These are phyloP conservation scores for Leptoteleia sp. DNA, from an alignment of 1,140 invertebrate species.

Conservation along the genomic window DNA sequence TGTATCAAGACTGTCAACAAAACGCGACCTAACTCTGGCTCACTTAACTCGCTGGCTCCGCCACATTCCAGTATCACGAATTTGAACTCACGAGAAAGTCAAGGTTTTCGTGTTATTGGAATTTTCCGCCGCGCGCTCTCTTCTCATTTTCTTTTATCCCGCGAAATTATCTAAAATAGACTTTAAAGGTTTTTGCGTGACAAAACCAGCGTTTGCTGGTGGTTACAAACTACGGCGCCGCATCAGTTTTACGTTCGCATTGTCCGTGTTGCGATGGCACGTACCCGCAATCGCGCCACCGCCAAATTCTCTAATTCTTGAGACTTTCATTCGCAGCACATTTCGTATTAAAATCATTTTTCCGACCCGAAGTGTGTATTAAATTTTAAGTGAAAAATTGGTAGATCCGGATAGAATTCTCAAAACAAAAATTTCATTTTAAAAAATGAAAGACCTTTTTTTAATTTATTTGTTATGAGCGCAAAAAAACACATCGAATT, in stretches of 20 bases:
- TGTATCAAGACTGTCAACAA: slow-evolving; percentile 38
- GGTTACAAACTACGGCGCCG: slow-evolving; percentile 11
- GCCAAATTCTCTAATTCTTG: slow-evolving; percentile 15
- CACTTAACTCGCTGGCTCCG: too few species aligned
- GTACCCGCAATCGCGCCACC: slow-evolving; percentile 16
- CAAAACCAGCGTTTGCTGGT: slow-evolving; percentile 9
- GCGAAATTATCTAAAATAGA: slow-evolving; percentile 45
- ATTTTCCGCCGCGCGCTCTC: slow-evolving; percentile 20
- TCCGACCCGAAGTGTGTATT: not conserved
- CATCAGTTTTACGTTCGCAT: slow-evolving; percentile 23
- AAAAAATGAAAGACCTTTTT: too few species aligned
- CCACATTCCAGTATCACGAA: too few species aligned
- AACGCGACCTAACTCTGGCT: too few species aligned
- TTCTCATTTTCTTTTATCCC: slow-evolving; percentile 41
- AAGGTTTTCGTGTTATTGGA: slow-evolving; percentile 22
- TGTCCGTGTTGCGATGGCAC: slow-evolving; percentile 18
- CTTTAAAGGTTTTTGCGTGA: slow-evolving; percentile 31
- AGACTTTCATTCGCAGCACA: slow-evolving; percentile 23
- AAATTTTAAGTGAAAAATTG: slow-evolving; percentile 1
- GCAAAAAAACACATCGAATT: too few species aligned
- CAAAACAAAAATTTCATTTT: too few species aligned
- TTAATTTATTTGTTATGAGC: too few species aligned
- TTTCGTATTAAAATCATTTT: slow-evolving; percentile 16
- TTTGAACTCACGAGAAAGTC: too few species aligned
- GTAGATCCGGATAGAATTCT: too few species aligned